Evolutionary conservation across 1,140 invertebrate genomes (phyloP).

Genomic region (Brachionus koreanus): DNA sequence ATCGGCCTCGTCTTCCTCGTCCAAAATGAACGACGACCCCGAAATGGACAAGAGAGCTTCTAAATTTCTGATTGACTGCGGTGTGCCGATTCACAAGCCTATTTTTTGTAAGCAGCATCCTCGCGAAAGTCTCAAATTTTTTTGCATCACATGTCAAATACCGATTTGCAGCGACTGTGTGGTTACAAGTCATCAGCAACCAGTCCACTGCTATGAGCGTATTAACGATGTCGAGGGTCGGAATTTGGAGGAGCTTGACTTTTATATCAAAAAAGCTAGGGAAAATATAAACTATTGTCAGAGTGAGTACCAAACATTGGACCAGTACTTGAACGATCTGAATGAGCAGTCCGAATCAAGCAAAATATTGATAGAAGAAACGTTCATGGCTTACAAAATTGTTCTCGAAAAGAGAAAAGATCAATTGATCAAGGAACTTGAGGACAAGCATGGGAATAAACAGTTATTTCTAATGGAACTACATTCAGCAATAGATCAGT

Average conservation of each 20-base stretch:
- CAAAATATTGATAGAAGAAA: conserved; percentile 76
- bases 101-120: conserved; percentile 72
- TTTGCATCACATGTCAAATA: conserved; percentile 75
- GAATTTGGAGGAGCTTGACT: conserved; percentile 70
- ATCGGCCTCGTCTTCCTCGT: conserved; percentile 73
- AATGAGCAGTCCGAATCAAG: conserved; percentile 78
- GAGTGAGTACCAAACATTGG: conserved; percentile 63
- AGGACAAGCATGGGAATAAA: conserved; percentile 73
- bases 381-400: conserved; percentile 73
- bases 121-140: conserved; percentile 73
- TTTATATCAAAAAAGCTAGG: conserved; percentile 67
- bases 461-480: conserved; percentile 82
- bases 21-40: conserved; percentile 73
- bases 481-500: conserved; percentile 73
- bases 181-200: conserved; percentile 71
- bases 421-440: conserved; percentile 70
- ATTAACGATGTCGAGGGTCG: conserved; percentile 70
- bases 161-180: conserved; percentile 77
- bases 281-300: conserved; percentile 71
- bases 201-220: conserved; percentile 73
- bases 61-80: conserved; percentile 47
- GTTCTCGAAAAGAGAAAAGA: conserved; percentile 72
- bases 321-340: conserved; percentile 74
- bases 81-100: conserved; percentile 67
- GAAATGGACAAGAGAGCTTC: conserved; percentile 58